Conservation (phyloP, 2,888 invertebrate species). For the Acanthosoma haemorrhoidale region DNA sequence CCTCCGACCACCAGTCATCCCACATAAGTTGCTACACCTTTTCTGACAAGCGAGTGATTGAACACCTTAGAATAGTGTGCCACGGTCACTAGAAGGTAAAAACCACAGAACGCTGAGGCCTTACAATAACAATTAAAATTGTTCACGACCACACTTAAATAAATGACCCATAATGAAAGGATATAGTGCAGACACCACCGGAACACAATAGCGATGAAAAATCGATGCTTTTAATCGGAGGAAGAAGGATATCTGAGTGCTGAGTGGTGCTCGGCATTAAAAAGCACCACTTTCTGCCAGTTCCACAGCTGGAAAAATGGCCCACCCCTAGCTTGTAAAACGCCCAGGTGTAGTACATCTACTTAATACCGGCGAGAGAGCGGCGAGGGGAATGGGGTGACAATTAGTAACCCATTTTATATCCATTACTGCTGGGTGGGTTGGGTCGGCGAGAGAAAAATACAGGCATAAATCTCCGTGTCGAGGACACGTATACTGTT, state of each 20-base stretch:
- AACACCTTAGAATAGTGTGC: too few relatives aligned
- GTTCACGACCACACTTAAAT: too few relatives aligned
- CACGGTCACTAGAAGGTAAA: too few relatives aligned
- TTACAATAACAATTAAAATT: too few relatives aligned
- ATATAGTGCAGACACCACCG: not conserved
- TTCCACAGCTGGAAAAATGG: too few relatives aligned
- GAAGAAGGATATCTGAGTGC: not conserved
- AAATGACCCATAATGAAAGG: not conserved
- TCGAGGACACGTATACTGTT: not conserved
- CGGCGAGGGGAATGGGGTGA: slow-evolving; percentile 3
- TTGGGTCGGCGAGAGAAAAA: too few relatives aligned
- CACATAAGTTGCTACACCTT: too few relatives aligned
- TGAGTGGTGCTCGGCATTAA: slow-evolving; percentile 19
- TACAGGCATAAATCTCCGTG: not conserved
- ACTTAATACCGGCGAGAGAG: not conserved
- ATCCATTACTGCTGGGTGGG: slow-evolving; percentile 5
- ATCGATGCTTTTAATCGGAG: slow-evolving; percentile 26
- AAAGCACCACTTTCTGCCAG: slow-evolving; percentile 15
- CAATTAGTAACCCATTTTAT: slow-evolving; percentile 23
- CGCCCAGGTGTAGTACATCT: slow-evolving; percentile 4
- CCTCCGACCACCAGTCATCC: too few relatives aligned
- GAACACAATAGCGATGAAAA: not conserved
- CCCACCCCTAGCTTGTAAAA: not conserved
- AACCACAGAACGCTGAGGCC: too few relatives aligned
- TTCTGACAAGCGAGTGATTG: too few relatives aligned